Conservation (phyloP, 2,113 vertebrate species). For the Marcusenius ussheri region DNA sequence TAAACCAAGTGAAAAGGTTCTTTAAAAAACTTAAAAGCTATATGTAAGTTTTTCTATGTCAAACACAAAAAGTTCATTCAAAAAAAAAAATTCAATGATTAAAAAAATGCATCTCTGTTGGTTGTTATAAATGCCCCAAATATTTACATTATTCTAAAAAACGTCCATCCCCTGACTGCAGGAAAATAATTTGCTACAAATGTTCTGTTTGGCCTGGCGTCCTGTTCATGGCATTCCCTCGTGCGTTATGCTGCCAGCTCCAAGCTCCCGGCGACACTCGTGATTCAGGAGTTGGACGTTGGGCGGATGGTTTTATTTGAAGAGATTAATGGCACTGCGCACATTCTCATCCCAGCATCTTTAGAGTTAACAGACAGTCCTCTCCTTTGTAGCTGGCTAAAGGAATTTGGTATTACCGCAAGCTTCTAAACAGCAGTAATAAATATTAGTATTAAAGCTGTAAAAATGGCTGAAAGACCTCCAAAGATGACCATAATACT, state of each 20-base stretch:
- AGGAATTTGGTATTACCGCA: background rate
- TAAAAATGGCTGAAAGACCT: background rate
- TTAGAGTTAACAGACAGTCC: background rate
- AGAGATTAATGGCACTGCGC: background rate
- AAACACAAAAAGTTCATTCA: background rate
- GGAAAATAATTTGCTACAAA: background rate
- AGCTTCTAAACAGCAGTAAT: background rate
- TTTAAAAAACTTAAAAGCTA: background rate
- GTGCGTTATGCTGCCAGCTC: background rate
- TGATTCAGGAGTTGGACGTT: background rate
- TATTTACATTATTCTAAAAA: background rate
- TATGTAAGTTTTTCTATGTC: background rate
- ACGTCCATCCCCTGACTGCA: background rate
- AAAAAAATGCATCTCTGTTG: background rate
- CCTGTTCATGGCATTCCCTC: background rate
- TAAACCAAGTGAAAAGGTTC: background rate
- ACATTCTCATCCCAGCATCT: background rate
- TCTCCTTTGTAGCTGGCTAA: background rate
- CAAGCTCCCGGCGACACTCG: background rate
- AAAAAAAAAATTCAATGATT: background rate
- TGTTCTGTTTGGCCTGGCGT: background rate
- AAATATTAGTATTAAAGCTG: background rate
- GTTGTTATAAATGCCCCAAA: background rate
- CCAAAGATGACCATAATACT: background rate
- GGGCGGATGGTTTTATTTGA: background rate